phyloP scores from a whole-genome alignment of 1,140 invertebrate species.

The Papilio machaon region DNA sequence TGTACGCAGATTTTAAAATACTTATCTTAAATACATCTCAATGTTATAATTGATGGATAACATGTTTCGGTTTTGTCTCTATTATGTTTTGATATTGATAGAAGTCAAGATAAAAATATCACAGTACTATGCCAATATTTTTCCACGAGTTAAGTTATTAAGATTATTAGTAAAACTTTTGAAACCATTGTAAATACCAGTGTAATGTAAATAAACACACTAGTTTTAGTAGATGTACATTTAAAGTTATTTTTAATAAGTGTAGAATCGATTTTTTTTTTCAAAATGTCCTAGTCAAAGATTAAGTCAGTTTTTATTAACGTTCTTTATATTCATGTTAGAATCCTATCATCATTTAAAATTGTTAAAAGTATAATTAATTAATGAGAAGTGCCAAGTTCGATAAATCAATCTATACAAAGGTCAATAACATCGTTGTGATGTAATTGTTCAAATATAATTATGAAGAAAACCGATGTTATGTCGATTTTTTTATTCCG shows the following conservation, averaged over 20 bases:
- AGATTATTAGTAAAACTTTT: not conserved
- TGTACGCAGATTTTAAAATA: slow-evolving; percentile 15
- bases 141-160: not conserved
- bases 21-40: not conserved
- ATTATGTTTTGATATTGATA: not conserved
- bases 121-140: not conserved
- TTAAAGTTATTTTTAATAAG: too few species aligned
- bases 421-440: slow-evolving; percentile 7
- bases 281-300: too few species aligned
- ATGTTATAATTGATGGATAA: not conserved
- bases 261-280: too few species aligned
- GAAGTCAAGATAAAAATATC: not conserved
- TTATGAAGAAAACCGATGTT: slow-evolving; percentile 14
- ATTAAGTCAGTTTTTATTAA: too few species aligned
- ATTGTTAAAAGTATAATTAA: not conserved
- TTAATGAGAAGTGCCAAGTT: not conserved
- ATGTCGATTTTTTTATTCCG: not conserved
- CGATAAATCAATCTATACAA: slow-evolving; percentile 1
- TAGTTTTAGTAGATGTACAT: not conserved
- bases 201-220: not conserved
- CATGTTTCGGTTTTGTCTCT: not conserved
- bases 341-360: not conserved
- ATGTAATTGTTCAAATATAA: slow-evolving; percentile 17
- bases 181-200: not conserved
- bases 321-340: too few species aligned